Percentiles rank a stretch among this genome's conserved stretches.
phyloP scores from a whole-genome alignment of 2,888 invertebrate genomes.

The Tineola bisselliella region DNA sequence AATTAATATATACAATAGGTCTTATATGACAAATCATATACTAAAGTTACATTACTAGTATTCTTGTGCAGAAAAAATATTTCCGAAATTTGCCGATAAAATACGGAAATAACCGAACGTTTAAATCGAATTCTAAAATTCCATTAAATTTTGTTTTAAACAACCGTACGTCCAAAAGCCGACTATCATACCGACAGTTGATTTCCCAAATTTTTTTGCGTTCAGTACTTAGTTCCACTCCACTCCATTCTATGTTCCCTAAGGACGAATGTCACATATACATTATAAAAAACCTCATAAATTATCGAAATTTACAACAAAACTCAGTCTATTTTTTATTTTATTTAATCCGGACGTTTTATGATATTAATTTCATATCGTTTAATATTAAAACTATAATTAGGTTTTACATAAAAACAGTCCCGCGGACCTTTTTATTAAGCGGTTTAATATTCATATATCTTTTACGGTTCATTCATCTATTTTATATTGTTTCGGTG shows the following conservation, averaged over 20 bases:
- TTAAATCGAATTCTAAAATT: too few relatives aligned
- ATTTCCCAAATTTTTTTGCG: background rate
- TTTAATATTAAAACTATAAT: constrained; percentile 61
- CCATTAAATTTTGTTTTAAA: background rate
- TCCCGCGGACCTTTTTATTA: constrained; percentile 41
- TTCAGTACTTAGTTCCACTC: constrained; percentile 11
- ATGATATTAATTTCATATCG: constrained; percentile 55
- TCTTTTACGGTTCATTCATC: constrained; percentile 42
- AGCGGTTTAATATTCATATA: constrained; percentile 48
- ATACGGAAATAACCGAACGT: too few relatives aligned
- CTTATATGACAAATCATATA: too few relatives aligned
- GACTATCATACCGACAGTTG: background rate
- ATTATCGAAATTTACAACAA: constrained; percentile 57
- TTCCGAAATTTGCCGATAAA: too few relatives aligned
- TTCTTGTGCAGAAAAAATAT: too few relatives aligned
- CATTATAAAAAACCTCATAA: constrained; percentile 46
- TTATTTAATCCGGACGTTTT: constrained; percentile 41
- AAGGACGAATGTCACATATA: constrained; percentile 30
- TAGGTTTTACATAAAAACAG: constrained; percentile 55
- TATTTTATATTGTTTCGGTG: constrained; percentile 31
- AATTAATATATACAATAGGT: too few relatives aligned
- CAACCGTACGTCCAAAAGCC: background rate
- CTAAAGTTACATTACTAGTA: too few relatives aligned
- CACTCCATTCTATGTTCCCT: constrained; percentile 17
- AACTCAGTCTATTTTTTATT: constrained; percentile 36